phyloP scores from a whole-genome alignment of 2,888 invertebrate species.

The Heliconius sara region DNA sequence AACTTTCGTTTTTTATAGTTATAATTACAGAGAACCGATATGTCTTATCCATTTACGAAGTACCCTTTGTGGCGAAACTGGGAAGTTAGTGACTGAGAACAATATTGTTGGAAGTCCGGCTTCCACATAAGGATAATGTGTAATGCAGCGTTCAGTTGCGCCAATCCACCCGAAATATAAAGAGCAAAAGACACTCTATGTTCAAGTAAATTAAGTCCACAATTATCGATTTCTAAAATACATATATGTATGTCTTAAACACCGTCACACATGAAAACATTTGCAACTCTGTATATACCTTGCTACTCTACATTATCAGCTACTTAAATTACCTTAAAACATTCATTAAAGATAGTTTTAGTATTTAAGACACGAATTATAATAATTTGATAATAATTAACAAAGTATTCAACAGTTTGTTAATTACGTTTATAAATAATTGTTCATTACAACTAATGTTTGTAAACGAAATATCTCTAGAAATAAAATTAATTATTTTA shows the following conservation, averaged over 20 bases:
- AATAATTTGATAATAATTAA: background rate
- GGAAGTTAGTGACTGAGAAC: no score
- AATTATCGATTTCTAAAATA: no score
- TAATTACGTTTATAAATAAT: constrained; percentile 25
- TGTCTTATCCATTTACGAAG: background rate
- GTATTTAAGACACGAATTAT: background rate
- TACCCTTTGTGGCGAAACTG: background rate
- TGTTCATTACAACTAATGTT: constrained; percentile 37
- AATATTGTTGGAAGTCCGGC: background rate
- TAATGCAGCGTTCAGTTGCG: background rate
- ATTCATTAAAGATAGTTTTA: background rate
- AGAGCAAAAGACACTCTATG: background rate
- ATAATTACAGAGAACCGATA: background rate
- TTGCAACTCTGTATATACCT: background rate
- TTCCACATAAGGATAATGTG: background rate
- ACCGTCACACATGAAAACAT: background rate
- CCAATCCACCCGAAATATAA: background rate
- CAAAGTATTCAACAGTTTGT: background rate
- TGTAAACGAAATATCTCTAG: constrained; percentile 34
- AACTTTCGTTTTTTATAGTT: background rate
- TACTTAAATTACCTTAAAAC: background rate
- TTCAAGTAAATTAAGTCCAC: background rate
- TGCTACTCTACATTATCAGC: background rate
- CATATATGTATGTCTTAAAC: background rate
- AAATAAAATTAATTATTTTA: constrained; percentile 43